A percentile compares a stretch with the other conserved stretches of the same genome.
These are phyloP conservation scores for Stictonetta naevosa DNA, from an alignment of 2,113 vertebrate genomes.

Conservation along the genomic window DNA sequence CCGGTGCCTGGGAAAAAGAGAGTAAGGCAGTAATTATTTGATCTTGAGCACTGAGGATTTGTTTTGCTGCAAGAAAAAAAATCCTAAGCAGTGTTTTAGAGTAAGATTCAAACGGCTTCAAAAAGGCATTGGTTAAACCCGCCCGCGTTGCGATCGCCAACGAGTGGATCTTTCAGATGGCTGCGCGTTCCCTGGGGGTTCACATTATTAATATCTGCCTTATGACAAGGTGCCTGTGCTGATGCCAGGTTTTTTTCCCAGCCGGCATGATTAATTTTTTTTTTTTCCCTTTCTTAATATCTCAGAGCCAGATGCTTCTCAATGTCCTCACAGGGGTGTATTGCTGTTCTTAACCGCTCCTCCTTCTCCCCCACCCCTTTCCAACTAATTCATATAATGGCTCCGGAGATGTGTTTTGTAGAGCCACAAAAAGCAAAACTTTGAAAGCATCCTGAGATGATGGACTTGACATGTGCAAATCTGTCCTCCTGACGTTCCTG, in stretches of 20 bases:
- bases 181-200: constrained; percentile 59
- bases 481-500: background rate
- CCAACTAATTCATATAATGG: constrained; percentile 83
- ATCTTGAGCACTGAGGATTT: background rate
- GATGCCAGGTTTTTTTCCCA: constrained; percentile 53
- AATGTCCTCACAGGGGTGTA: constrained; percentile 79
- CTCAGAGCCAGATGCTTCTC: constrained; percentile 77
- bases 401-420: constrained; percentile 79
- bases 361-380: background rate
- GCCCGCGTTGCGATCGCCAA: constrained; percentile 17
- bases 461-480: constrained; percentile 8
- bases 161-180: constrained; percentile 59
- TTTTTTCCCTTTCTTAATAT: constrained; percentile 87
- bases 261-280: constrained; percentile 80
- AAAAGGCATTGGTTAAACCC: constrained; percentile 51
- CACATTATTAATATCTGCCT: constrained; percentile 70
- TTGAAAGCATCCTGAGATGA: constrained; percentile 48
- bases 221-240: constrained; percentile 72
- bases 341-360: constrained; percentile 78
- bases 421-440: constrained; percentile 43
- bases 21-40: background rate
- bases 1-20: background rate
- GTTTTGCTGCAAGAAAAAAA: background rate
- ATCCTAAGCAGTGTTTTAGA: background rate
- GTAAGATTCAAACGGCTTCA: background rate